Percentiles rank a stretch among this genome's conserved stretches.
phyloP scores from a whole-genome alignment of 2,113 vertebrate species.

The Amblyopsis rosae region DNA sequence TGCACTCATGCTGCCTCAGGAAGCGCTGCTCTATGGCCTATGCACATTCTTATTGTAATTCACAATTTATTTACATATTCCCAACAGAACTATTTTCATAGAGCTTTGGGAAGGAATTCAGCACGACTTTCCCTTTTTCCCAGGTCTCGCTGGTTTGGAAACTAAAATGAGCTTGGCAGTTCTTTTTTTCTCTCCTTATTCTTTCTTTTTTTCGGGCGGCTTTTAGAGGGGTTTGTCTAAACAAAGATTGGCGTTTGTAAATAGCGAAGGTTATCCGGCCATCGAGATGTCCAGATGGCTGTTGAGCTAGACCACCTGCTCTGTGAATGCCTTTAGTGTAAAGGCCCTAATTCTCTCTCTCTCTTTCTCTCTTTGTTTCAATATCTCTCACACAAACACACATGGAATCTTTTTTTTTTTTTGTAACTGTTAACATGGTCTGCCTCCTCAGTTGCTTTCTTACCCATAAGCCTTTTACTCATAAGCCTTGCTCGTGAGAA shows the following conservation, averaged over 20 bases:
- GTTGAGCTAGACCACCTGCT: constrained; percentile 79
- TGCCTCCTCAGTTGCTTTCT: constrained; percentile 23
- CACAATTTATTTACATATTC: constrained; percentile 71
- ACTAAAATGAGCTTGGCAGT: constrained; percentile 55
- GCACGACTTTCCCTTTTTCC: constrained; percentile 58
- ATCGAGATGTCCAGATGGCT: constrained; percentile 76
- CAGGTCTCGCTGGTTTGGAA: constrained; percentile 63
- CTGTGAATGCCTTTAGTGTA: constrained; percentile 69
- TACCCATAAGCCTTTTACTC: constrained; percentile 17
- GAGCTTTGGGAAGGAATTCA: constrained; percentile 59
- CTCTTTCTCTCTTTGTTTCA: constrained; percentile 8
- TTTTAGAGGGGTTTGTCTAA: constrained; percentile 78
- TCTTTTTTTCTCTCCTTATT: constrained; percentile 45
- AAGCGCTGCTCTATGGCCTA: constrained; percentile 54
- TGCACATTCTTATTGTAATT: constrained; percentile 61
- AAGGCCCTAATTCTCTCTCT: constrained; percentile 29
- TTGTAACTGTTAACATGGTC: constrained; percentile 38
- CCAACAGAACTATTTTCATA: constrained; percentile 57
- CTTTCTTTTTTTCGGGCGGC: constrained; percentile 20
- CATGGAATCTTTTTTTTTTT: background rate
- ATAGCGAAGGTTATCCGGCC: constrained; percentile 78
- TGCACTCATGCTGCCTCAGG: constrained; percentile 47
- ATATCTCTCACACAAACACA: constrained; percentile 11
- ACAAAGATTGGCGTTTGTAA: constrained; percentile 78
- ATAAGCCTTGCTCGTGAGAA: constrained; percentile 4